Conservation (phyloP, 2,888 invertebrate genomes). For the Chrysolina oricalcia region DNA sequence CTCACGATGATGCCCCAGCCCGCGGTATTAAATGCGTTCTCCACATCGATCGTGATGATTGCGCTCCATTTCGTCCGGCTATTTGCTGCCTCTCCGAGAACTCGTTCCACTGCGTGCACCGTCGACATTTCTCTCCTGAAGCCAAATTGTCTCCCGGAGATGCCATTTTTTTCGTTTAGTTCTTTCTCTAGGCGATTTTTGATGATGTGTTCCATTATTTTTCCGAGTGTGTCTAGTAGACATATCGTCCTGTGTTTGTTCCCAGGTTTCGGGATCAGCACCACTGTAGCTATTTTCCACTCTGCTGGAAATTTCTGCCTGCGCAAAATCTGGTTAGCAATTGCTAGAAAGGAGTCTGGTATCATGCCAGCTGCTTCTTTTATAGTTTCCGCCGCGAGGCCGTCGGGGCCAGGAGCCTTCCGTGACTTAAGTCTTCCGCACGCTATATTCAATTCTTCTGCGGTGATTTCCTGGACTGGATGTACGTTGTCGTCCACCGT, state of each 20-base stretch:
- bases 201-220: background rate
- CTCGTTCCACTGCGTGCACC: background rate
- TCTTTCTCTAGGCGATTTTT: background rate
- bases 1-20: background rate
- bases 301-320: slow-evolving; percentile 5
- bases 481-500: background rate
- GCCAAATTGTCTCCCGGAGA: slow-evolving; percentile 11
- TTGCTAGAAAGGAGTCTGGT: background rate
- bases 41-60: too few species aligned
- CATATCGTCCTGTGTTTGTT: slow-evolving; percentile 9
- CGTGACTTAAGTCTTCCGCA: slow-evolving; percentile 16
- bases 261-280: slow-evolving; percentile 24
- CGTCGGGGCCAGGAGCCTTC: slow-evolving; percentile 18
- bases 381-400: background rate
- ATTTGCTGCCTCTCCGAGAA: too few species aligned
- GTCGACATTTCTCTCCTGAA: background rate
- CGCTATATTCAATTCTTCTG: background rate
- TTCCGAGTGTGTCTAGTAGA: background rate
- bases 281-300: slow-evolving; percentile 24
- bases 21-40: too few species aligned
- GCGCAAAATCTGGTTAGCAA: background rate
- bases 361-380: background rate
- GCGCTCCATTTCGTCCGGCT: too few species aligned
- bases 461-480: background rate
- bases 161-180: background rate